These are phyloP conservation scores for Anneissia japonica DNA, from an alignment of 35 echinoderm and acorn worm genomes.

Conservation along the genomic window DNA sequence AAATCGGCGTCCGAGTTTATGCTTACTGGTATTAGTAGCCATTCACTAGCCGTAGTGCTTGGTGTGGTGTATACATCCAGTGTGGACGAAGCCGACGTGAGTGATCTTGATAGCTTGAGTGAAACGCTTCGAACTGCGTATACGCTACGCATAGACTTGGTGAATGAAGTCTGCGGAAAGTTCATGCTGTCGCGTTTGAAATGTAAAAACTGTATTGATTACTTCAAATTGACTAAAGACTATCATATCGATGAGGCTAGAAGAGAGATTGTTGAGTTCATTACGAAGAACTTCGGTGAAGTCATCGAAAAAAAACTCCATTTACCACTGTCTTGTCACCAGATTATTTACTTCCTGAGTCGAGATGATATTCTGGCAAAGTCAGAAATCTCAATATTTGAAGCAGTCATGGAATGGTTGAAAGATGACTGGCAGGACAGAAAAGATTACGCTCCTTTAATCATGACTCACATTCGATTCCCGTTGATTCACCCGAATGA, in stretches of 20 bases:
- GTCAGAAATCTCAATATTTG: neutral
- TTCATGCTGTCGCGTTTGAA: neutral
- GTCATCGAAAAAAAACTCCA: neutral
- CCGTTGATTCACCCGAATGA: neutral
- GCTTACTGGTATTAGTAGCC: constrained; percentile 8
- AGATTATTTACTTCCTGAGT: neutral
- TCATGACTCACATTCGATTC: neutral
- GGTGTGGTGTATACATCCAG: neutral
- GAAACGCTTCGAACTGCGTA: neutral
- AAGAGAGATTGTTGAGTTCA: neutral
- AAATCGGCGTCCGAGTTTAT: neutral
- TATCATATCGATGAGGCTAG: neutral
- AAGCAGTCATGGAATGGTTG: neutral
- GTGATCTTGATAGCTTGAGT: constrained; percentile 25
- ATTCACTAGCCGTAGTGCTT: constrained; percentile 14
- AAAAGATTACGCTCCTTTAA: neutral
- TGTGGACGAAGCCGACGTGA: neutral
- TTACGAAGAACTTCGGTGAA: constrained; percentile 18
- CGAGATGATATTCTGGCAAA: neutral
- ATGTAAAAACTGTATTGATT: neutral
- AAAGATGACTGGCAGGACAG: neutral
- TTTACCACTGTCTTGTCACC: neutral
- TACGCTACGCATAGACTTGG: constrained; percentile 1
- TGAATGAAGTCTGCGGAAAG: constrained; percentile 20
- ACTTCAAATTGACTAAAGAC: neutral